phyloP scores from a whole-genome alignment of 2,888 invertebrate species.

The Kryphioiulus occultus region DNA sequence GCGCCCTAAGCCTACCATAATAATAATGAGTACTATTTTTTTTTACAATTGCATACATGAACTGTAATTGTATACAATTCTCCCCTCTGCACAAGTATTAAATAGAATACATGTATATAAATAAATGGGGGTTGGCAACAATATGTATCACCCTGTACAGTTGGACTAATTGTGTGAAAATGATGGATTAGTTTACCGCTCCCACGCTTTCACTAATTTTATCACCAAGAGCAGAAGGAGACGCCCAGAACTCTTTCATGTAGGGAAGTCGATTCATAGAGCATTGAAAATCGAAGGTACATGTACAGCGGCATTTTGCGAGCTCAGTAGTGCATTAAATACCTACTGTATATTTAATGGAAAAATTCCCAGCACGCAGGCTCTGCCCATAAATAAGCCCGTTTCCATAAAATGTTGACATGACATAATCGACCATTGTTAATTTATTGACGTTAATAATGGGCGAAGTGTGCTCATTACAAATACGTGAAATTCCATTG shows the following conservation, averaged over 20 bases:
- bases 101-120: too few species aligned
- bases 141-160: not conserved
- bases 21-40: too few species aligned
- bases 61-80: too few species aligned
- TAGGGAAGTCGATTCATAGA: not conserved
- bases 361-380: constrained; percentile 40
- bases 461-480: constrained; percentile 40
- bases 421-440: constrained; percentile 40
- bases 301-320: not conserved
- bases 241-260: not conserved
- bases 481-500: constrained; percentile 39
- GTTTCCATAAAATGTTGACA: constrained; percentile 36
- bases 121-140: not conserved
- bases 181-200: constrained; percentile 2
- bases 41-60: too few species aligned
- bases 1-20: too few species aligned
- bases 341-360: constrained; percentile 39
- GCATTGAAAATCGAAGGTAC: constrained; percentile 6
- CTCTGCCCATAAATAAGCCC: not conserved
- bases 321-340: constrained; percentile 32
- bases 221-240: not conserved
- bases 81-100: too few species aligned
- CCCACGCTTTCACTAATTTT: not conserved
- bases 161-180: not conserved
- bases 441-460: constrained; percentile 40